phyloP scores from a whole-genome alignment of 2,888 invertebrate genomes.

The Parnassius mnemosyne region DNA sequence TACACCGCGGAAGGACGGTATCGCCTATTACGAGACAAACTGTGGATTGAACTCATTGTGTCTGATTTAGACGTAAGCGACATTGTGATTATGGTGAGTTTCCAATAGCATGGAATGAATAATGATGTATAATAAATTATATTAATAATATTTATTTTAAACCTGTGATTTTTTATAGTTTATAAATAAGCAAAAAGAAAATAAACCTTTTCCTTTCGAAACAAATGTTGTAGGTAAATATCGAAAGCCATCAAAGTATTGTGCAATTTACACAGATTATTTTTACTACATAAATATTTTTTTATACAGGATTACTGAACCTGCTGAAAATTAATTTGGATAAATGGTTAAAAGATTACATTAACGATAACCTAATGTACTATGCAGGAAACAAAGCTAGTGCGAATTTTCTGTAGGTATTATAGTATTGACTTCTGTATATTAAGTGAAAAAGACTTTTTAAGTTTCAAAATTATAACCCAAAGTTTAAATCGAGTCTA shows the following conservation, averaged over 20 bases:
- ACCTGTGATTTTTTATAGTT: slow-evolving; percentile 40
- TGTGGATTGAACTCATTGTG: slow-evolving; percentile 48
- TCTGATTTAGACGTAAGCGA: slow-evolving; percentile 46
- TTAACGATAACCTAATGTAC: slow-evolving; percentile 59
- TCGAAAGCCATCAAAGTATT: neutral
- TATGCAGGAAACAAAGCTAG: slow-evolving; percentile 34
- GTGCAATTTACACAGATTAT: neutral
- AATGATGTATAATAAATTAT: neutral
- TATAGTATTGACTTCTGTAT: slow-evolving; percentile 5
- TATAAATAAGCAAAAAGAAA: slow-evolving; percentile 32
- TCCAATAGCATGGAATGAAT: neutral
- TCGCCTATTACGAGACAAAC: slow-evolving; percentile 47
- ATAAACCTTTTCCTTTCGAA: slow-evolving; percentile 30
- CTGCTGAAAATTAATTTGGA: slow-evolving; percentile 57
- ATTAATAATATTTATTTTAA: neutral
- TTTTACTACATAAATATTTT: slow-evolving; percentile 12
- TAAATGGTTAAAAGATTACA: slow-evolving; percentile 64
- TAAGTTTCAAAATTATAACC: no score
- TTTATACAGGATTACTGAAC: slow-evolving; percentile 46
- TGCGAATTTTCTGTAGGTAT: slow-evolving; percentile 44
- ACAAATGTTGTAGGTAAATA: slow-evolving; percentile 41
- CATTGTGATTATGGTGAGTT: slow-evolving; percentile 51
- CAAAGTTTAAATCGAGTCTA: no score
- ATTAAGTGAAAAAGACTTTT: no score
- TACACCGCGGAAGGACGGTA: slow-evolving; percentile 59